Evolutionary conservation across 2,888 invertebrate genomes (phyloP).

Genomic region (Diaperis boleti): DNA sequence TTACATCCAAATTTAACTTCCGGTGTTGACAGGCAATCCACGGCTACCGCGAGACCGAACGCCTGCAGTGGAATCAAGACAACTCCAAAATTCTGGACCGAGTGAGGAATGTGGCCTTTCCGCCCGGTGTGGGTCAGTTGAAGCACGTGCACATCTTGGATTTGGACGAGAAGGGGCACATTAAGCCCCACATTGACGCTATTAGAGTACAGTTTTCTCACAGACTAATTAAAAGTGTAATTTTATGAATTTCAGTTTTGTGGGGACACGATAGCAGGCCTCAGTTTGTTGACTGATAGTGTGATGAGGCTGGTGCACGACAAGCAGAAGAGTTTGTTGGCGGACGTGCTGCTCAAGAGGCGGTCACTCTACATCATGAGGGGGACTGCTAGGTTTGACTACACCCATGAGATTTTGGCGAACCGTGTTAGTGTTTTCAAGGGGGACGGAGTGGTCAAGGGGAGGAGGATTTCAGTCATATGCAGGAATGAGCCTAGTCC

Average conservation of each 20-base stretch:
- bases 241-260: conserved; percentile 83
- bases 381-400: conserved; percentile 85
- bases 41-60: conserved; percentile 95
- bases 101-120: conserved; percentile 77
- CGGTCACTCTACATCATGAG: conserved; percentile 94
- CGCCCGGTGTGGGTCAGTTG: conserved; percentile 73
- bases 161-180: conserved; percentile 89
- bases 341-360: conserved; percentile 81
- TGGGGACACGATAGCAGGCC: conserved; percentile 91
- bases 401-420: conserved; percentile 89
- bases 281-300: conserved; percentile 86
- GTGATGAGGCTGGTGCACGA: conserved; percentile 89
- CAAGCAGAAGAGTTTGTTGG: conserved; percentile 71
- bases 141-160: conserved; percentile 93
- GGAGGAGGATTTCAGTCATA: conserved; percentile 85
- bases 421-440: conserved; percentile 76
- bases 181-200: conserved; percentile 97
- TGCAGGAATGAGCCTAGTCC: conserved; percentile 77
- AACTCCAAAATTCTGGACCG: conserved; percentile 79
- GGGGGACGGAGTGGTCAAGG: conserved; percentile 70
- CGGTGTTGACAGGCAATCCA: conserved; percentile 85
- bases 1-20: conserved; percentile 2
- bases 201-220: conserved; percentile 82
- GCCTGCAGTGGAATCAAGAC: conserved; percentile 80
- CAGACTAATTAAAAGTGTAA: too few species aligned